phyloP scores from a whole-genome alignment of 2,113 vertebrate genomes.

The Gobiocypris rarus region DNA sequence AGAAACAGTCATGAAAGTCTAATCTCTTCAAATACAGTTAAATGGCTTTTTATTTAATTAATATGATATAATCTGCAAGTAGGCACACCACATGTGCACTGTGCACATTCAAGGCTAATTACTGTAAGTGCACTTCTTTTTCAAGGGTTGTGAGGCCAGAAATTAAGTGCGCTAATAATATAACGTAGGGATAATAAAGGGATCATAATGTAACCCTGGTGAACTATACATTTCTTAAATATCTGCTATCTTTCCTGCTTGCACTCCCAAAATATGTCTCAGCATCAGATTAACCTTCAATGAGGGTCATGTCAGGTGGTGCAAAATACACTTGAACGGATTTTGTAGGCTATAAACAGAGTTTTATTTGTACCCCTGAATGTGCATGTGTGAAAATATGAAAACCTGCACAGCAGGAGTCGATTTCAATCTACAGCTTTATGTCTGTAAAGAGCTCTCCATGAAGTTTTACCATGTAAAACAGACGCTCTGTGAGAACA shows the following conservation, averaged over 20 bases:
- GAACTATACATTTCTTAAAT: neutral
- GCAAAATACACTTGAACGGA: neutral
- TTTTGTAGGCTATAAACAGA: neutral
- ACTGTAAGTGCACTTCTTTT: neutral
- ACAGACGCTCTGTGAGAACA: slow-evolving; percentile 13
- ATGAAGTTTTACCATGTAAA: slow-evolving; percentile 26
- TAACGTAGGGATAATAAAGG: neutral
- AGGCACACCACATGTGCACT: neutral
- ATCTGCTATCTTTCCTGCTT: neutral
- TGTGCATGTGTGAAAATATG: neutral
- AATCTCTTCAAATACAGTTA: neutral
- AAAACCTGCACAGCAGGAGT: slow-evolving; percentile 32
- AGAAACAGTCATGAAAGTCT: neutral
- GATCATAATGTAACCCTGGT: neutral
- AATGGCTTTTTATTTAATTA: neutral
- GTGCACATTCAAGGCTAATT: neutral
- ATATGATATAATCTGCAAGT: neutral
- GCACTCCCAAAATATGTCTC: neutral
- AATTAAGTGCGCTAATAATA: neutral
- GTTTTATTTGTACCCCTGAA: neutral
- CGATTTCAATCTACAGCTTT: slow-evolving; percentile 38
- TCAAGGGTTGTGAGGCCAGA: neutral
- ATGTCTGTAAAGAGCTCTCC: slow-evolving; percentile 41
- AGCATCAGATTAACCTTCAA: neutral
- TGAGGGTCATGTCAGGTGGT: neutral